Percentiles rank a stretch among this genome's conserved stretches.
Conservation (phyloP, 2,797 vertebrate species). For the Thaleichthys pacificus region DNA sequence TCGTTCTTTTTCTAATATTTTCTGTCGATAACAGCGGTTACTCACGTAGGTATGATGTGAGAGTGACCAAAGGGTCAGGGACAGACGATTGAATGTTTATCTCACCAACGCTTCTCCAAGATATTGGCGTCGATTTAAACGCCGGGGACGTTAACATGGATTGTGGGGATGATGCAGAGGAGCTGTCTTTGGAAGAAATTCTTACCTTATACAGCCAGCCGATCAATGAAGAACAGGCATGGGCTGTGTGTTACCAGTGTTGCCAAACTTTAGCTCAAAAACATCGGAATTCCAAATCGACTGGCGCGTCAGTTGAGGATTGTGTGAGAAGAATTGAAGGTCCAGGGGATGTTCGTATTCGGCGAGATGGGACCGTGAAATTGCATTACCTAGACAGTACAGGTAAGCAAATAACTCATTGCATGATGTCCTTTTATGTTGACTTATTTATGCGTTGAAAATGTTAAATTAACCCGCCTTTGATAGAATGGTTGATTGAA, state of each 20-base stretch:
- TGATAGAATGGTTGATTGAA: not conserved
- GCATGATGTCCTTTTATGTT: not conserved
- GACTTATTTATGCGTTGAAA: not conserved
- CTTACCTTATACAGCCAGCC: conserved; percentile 90
- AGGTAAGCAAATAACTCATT: conserved; percentile 61
- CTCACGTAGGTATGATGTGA: conserved; percentile 46
- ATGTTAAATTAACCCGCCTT: not conserved
- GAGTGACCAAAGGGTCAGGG: conserved; percentile 71
- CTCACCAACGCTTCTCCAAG: conserved; percentile 56
- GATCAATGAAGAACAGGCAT: conserved; percentile 97
- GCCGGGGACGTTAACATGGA: conserved; percentile 64
- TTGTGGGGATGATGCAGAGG: conserved; percentile 67
- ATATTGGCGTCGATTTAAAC: conserved; percentile 52
- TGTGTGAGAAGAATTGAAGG: conserved; percentile 65
- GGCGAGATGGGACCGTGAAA: conserved; percentile 83
- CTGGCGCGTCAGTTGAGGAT: conserved; percentile 43
- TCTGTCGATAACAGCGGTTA: not conserved
- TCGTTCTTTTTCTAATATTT: not conserved
- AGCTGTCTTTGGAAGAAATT: conserved; percentile 87
- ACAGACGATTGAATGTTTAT: conserved; percentile 66
- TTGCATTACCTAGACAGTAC: conserved; percentile 53
- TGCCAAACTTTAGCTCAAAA: conserved; percentile 77
- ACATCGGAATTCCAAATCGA: conserved; percentile 56
- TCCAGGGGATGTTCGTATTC: conserved; percentile 81
- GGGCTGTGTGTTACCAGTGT: conserved; percentile 96